These are phyloP conservation scores for Serranus cabrilla DNA, from an alignment of 2,797 vertebrate species.

Conservation along the genomic window DNA sequence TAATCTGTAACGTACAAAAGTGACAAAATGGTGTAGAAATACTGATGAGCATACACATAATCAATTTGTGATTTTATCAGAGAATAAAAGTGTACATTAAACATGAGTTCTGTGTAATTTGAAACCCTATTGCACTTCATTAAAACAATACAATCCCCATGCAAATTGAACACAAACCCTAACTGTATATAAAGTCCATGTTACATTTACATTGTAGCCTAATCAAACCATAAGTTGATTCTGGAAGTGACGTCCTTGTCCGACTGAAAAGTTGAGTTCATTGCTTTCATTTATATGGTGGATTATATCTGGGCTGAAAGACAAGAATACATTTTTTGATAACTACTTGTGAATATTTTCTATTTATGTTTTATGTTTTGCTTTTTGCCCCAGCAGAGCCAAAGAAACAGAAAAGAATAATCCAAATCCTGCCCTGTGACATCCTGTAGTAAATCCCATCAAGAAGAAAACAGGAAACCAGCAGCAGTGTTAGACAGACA, in stretches of 20 bases:
- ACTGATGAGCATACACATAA: slow-evolving; percentile 16
- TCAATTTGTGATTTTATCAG: slow-evolving; percentile 34
- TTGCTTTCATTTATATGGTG: slow-evolving; percentile 86
- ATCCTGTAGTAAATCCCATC: slow-evolving; percentile 31
- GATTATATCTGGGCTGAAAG: slow-evolving; percentile 88
- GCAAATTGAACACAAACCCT: slow-evolving; percentile 10
- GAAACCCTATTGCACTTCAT: slow-evolving; percentile 66
- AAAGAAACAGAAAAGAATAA: slow-evolving; percentile 36
- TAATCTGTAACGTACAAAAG: slow-evolving; percentile 32
- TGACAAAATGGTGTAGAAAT: slow-evolving; percentile 12
- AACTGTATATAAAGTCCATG: slow-evolving; percentile 10
- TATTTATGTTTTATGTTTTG: slow-evolving; percentile 27
- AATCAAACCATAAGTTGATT: slow-evolving; percentile 74
- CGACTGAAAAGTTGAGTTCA: slow-evolving; percentile 79
- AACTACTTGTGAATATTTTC: slow-evolving; percentile 49
- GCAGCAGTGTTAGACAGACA: slow-evolving; percentile 18
- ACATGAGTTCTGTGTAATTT: slow-evolving; percentile 15
- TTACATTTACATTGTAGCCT: slow-evolving; percentile 30
- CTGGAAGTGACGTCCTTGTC: slow-evolving; percentile 77
- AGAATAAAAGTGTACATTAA: slow-evolving; percentile 30
- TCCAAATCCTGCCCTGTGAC: slow-evolving; percentile 8
- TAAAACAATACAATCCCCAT: slow-evolving; percentile 37
- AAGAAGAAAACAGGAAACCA: slow-evolving; percentile 21
- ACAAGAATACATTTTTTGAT: slow-evolving; percentile 84
- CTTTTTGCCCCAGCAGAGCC: slow-evolving; percentile 57